Conservation (phyloP, 1,140 invertebrate genomes). For the Ladona fulva region DNA sequence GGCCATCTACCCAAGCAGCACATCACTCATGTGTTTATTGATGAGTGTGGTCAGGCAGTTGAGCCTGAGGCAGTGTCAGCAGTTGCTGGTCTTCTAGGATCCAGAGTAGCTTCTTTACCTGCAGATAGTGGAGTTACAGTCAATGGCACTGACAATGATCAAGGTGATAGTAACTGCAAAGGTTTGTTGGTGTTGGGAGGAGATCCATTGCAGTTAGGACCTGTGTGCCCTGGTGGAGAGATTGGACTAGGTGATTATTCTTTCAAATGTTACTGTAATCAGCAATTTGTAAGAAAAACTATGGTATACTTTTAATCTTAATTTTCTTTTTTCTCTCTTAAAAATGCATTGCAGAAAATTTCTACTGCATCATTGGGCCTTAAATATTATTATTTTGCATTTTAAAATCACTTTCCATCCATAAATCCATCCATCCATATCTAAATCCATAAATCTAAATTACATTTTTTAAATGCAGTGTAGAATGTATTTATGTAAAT, state of each 20-base stretch:
- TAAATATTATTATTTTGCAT: no score
- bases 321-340: no score
- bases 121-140: neutral
- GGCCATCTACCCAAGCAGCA: neutral
- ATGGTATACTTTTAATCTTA: no score
- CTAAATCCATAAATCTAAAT: no score
- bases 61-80: slow-evolving; percentile 72
- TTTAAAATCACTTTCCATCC: no score
- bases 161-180: slow-evolving; percentile 23
- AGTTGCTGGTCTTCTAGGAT: neutral
- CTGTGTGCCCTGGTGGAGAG: slow-evolving; percentile 57
- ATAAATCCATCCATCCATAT: no score
- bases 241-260: slow-evolving; percentile 62
- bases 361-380: no score
- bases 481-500: no score
- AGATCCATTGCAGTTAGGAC: slow-evolving; percentile 85
- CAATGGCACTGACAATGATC: neutral
- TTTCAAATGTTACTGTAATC: slow-evolving; percentile 36
- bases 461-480: no score
- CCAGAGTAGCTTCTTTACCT: neutral
- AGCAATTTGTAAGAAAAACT: no score
- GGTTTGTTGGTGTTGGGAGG: slow-evolving; percentile 69
- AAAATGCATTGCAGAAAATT: no score
- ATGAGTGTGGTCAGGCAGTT: slow-evolving; percentile 84
- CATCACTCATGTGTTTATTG: slow-evolving; percentile 38